A percentile compares a stretch with the other conserved stretches of the same genome.
Evolutionary conservation across 2,797 vertebrate genomes (phyloP).

Genomic region (Salarias fasciatus): DNA sequence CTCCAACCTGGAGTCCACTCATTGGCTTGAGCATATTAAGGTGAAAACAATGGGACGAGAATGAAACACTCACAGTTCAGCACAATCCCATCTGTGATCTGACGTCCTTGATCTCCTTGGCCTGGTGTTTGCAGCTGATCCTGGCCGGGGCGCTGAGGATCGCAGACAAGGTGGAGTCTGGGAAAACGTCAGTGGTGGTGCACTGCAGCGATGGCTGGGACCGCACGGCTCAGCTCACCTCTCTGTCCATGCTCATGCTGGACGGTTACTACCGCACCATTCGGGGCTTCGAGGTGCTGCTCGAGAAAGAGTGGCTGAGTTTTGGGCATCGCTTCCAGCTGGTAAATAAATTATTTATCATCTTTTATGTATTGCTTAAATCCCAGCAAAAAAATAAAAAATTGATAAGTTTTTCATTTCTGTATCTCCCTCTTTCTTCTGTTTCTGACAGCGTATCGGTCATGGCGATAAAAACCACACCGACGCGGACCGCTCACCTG

Average conservation of each 20-base stretch:
- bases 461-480: slow-evolving; percentile 97
- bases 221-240: slow-evolving; percentile 93
- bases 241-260: slow-evolving; percentile 94
- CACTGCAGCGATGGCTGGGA: slow-evolving; percentile 99
- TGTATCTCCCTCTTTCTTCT: neutral
- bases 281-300: slow-evolving; percentile 91
- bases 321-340: slow-evolving; percentile 96
- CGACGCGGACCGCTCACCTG: slow-evolving; percentile 94
- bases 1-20: slow-evolving; percentile 96
- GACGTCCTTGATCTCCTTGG: too few relatives aligned
- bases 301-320: slow-evolving; percentile 98
- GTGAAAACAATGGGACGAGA: slow-evolving; percentile 76
- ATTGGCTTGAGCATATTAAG: slow-evolving; percentile 99
- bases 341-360: slow-evolving; percentile 75
- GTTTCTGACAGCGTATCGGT: slow-evolving; percentile 88
- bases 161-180: slow-evolving; percentile 95
- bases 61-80: too few relatives aligned
- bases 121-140: slow-evolving; percentile 87
- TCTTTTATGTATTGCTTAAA: neutral
- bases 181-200: slow-evolving; percentile 95
- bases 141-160: slow-evolving; percentile 94
- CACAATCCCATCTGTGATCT: too few relatives aligned
- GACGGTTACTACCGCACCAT: slow-evolving; percentile 93
- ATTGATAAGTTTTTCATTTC: neutral
- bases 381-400: neutral